These are phyloP conservation scores for Brevipalpus yothersi DNA, from an alignment of 1,140 invertebrate genomes.

Conservation along the genomic window DNA sequence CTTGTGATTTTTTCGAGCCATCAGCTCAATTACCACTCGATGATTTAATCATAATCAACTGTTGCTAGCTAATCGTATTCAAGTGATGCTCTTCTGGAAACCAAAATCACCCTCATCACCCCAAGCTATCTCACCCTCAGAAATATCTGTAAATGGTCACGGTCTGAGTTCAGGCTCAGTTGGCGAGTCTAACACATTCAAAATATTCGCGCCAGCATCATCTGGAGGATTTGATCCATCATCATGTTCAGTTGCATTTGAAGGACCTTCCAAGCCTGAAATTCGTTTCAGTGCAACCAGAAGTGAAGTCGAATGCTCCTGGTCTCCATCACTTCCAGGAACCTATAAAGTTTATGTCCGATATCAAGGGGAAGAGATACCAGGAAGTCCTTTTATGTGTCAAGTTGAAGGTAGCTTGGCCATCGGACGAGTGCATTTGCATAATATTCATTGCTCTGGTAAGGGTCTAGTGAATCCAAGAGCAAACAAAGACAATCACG, in stretches of 20 bases:
- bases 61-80: neutral
- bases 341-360: conserved; percentile 9
- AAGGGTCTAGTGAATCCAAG: neutral
- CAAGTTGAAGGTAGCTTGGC: conserved; percentile 3
- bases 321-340: conserved; percentile 9
- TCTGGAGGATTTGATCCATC: conserved; percentile 20
- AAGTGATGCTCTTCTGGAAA: neutral
- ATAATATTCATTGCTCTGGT: conserved; percentile 5
- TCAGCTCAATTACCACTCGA: no score
- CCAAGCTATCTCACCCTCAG: neutral
- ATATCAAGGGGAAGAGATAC: conserved; percentile 9
- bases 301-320: conserved; percentile 23
- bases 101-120: neutral
- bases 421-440: neutral
- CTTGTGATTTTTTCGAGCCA: no score
- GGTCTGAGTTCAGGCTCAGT: conserved; percentile 18
- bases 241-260: conserved; percentile 7
- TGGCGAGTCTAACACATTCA: conserved; percentile 23
- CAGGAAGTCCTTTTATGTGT: conserved; percentile 10
- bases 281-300: conserved; percentile 32
- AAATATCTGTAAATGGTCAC: neutral
- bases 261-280: conserved; percentile 27
- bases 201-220: conserved; percentile 21
- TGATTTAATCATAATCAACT: no score
- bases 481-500: conserved; percentile 4